These are phyloP conservation scores for Apis florea DNA, from an alignment of 1,140 invertebrate species.

Conservation along the genomic window DNA sequence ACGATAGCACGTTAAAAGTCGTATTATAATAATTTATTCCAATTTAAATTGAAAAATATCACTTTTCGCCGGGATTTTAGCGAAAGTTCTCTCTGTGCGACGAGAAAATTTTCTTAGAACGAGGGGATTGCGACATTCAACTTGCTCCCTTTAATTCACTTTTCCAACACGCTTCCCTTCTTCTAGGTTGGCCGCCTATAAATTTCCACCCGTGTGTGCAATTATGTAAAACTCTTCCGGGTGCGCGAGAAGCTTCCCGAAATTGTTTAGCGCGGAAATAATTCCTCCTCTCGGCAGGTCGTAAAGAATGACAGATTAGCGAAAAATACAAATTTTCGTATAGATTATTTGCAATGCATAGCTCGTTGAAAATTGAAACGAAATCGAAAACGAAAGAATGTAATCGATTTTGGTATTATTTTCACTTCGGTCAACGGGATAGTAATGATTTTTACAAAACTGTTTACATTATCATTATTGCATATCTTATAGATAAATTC, in stretches of 20 bases:
- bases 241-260: slow-evolving; percentile 9
- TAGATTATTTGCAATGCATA: too few species aligned
- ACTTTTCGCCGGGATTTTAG: too few species aligned
- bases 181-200: not conserved
- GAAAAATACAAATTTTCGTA: not conserved
- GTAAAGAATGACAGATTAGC: not conserved
- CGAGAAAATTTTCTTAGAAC: slow-evolving; percentile 48
- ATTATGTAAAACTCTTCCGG: slow-evolving; percentile 42
- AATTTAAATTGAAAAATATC: too few species aligned
- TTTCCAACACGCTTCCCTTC: slow-evolving; percentile 25
- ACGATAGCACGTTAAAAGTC: too few species aligned
- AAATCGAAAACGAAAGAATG: too few species aligned
- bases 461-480: too few species aligned
- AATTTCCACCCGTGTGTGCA: slow-evolving; percentile 42
- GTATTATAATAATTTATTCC: too few species aligned
- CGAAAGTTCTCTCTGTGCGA: not conserved
- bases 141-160: slow-evolving; percentile 49
- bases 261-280: slow-evolving; percentile 51
- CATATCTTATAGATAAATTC: too few species aligned
- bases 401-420: too few species aligned
- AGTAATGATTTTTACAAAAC: too few species aligned
- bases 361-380: too few species aligned
- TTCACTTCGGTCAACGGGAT: too few species aligned
- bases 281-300: not conserved
- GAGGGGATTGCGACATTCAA: not conserved